These are phyloP conservation scores for Tinea trinotella DNA, from an alignment of 2,888 invertebrate genomes.

Conservation along the genomic window DNA sequence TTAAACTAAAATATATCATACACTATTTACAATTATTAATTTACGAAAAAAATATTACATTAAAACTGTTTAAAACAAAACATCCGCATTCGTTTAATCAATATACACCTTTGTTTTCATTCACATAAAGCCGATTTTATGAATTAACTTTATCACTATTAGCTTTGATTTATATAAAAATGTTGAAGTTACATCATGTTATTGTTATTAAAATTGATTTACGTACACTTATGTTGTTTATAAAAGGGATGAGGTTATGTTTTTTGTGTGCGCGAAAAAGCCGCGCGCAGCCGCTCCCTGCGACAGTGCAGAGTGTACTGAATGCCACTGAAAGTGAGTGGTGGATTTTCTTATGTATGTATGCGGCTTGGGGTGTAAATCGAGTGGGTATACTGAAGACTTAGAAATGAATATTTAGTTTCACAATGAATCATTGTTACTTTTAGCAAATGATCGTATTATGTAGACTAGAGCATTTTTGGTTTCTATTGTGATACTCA, in stretches of 20 bases:
- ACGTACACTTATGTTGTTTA: background rate
- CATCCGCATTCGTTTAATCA: constrained; percentile 39
- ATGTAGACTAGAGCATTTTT: too few relatives aligned
- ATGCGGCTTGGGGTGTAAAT: background rate
- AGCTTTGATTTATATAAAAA: background rate
- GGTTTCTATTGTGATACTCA: too few relatives aligned
- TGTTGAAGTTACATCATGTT: background rate
- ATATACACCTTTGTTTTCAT: constrained; percentile 60
- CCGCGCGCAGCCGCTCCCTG: background rate
- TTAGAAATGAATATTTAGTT: background rate
- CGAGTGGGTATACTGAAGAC: background rate
- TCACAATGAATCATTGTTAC: background rate
- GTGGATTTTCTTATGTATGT: background rate
- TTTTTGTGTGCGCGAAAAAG: background rate
- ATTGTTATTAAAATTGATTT: background rate
- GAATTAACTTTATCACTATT: background rate
- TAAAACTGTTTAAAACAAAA: constrained; percentile 2
- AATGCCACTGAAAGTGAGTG: background rate
- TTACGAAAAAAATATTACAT: background rate
- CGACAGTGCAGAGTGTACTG: background rate
- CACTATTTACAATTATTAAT: background rate
- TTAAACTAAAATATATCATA: background rate
- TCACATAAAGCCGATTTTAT: constrained; percentile 22
- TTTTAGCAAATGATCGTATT: too few relatives aligned
- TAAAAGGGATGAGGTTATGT: constrained; percentile 10